phyloP scores from a whole-genome alignment of 30 jellyfish, hydroid and myxozoan genomes.

The Pelagia noctiluca region DNA sequence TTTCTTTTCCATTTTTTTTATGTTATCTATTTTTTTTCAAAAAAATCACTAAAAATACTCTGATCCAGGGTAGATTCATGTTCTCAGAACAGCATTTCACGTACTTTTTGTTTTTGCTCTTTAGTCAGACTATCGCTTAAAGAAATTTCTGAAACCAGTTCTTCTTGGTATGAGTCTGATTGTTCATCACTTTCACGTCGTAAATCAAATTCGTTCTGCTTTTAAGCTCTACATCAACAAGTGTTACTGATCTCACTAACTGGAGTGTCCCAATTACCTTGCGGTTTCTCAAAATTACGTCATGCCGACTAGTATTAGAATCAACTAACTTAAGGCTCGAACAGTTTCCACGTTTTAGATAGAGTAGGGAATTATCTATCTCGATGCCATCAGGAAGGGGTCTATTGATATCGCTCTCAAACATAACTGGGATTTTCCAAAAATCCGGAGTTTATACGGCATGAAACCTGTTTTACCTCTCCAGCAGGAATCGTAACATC shows the following conservation, averaged over 20 bases:
- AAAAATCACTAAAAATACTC: too few relatives aligned
- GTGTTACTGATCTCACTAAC: constrained; percentile 31
- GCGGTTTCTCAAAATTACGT: background rate
- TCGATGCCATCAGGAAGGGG: constrained; percentile 34
- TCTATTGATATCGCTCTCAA: constrained; percentile 21
- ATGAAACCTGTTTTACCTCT: background rate
- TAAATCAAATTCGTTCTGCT: too few relatives aligned
- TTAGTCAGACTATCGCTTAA: too few relatives aligned
- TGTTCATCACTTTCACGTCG: too few relatives aligned
- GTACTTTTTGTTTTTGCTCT: too few relatives aligned
- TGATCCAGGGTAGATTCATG: too few relatives aligned
- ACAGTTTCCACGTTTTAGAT: constrained; percentile 13
- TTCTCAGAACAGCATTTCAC: too few relatives aligned
- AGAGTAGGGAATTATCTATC: constrained; percentile 13
- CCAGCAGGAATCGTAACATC: constrained; percentile 19
- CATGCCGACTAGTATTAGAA: constrained; percentile 22
- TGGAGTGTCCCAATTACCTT: constrained; percentile 20
- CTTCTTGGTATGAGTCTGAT: too few relatives aligned
- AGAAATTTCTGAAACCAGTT: too few relatives aligned
- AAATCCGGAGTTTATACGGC: constrained; percentile 35
- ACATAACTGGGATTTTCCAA: constrained; percentile 33
- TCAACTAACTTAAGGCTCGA: background rate
- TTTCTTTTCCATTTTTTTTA: too few relatives aligned
- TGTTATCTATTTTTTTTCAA: too few relatives aligned
- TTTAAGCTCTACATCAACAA: constrained; percentile 10